Evolutionary conservation across 2,888 invertebrate genomes (phyloP).

Genomic region (Homarus gammarus): DNA sequence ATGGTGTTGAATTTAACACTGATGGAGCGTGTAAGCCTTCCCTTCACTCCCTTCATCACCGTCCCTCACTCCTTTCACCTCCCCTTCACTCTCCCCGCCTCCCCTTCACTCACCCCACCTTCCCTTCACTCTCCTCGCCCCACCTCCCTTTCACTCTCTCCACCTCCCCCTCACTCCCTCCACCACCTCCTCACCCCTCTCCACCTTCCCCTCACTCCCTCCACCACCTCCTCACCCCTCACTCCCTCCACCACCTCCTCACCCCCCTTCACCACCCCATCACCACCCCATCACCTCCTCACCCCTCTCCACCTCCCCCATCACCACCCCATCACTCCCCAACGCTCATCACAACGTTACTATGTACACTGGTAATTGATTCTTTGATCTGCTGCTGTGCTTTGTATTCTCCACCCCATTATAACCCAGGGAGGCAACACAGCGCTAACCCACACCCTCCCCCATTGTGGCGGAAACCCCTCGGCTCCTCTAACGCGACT

Average conservation of each 20-base stretch:
- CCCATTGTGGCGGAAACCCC: neutral
- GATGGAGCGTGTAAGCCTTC: too few relatives aligned
- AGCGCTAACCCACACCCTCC: neutral
- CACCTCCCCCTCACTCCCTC: neutral
- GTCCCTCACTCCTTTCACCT: neutral
- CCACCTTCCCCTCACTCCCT: neutral
- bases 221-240: neutral
- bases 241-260: too few relatives aligned
- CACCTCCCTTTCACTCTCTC: neutral
- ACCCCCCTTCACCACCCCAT: neutral
- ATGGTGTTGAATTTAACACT: too few relatives aligned
- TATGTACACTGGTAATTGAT: constrained; percentile 54
- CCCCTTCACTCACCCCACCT: neutral
- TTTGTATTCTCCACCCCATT: constrained; percentile 40
- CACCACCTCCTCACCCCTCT: neutral
- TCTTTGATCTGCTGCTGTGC: constrained; percentile 51
- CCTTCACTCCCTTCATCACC: too few relatives aligned
- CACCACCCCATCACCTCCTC: neutral
- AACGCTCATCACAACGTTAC: neutral
- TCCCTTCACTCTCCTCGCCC: neutral
- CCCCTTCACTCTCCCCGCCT: neutral
- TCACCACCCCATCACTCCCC: neutral
- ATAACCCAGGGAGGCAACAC: constrained; percentile 28
- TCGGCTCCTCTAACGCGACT: neutral
- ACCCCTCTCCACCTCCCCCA: neutral